Conservation (phyloP, 2,888 invertebrate genomes). For the Tetrapedia diversipes region DNA sequence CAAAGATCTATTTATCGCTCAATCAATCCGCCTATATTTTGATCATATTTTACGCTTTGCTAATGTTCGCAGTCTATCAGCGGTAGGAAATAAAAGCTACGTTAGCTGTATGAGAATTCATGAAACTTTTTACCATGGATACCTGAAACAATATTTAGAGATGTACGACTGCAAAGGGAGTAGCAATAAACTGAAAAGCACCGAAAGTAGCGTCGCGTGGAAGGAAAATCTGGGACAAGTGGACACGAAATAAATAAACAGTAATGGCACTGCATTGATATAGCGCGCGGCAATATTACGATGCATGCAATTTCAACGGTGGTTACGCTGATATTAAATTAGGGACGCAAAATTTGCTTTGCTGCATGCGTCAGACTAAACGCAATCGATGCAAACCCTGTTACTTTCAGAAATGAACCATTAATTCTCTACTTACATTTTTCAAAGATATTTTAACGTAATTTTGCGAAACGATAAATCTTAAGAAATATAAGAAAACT, state of each 20-base stretch:
- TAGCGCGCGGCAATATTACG: slow-evolving; percentile 5
- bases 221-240: slow-evolving; percentile 33
- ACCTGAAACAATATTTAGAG: not conserved
- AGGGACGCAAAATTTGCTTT: slow-evolving; percentile 15
- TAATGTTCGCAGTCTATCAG: too few relatives aligned
- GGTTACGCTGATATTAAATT: slow-evolving; percentile 26
- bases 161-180: not conserved
- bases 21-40: too few relatives aligned
- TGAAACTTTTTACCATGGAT: not conserved
- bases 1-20: too few relatives aligned
- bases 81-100: too few relatives aligned
- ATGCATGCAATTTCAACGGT: slow-evolving; percentile 21
- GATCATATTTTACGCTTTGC: too few relatives aligned
- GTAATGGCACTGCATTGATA: not conserved
- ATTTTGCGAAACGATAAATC: not conserved
- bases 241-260: slow-evolving; percentile 34
- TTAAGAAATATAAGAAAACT: too few relatives aligned
- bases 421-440: not conserved
- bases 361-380: not conserved
- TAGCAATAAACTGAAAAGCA: slow-evolving; percentile 11
- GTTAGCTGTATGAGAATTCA: too few relatives aligned
- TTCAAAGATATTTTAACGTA: too few relatives aligned
- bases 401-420: not conserved
- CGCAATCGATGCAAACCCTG: slow-evolving; percentile 6
- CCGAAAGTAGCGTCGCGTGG: not conserved